Percentiles rank a stretch among this genome's conserved stretches.
Evolutionary conservation across 1,140 invertebrate species (phyloP).

Genomic region (Atta texana): DNA sequence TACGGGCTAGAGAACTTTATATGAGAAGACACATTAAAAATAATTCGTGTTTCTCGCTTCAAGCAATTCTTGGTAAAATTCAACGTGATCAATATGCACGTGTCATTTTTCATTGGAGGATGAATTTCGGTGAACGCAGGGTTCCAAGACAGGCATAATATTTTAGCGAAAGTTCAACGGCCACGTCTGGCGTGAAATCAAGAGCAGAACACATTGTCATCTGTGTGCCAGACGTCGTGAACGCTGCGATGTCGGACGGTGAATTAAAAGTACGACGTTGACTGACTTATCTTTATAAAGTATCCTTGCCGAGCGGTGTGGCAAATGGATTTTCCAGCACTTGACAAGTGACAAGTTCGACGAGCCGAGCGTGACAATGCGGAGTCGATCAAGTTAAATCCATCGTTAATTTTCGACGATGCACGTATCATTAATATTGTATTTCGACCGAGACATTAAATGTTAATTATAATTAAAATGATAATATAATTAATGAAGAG

Average conservation of each 20-base stretch:
- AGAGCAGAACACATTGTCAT: conserved; percentile 48
- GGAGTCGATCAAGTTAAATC: conserved; percentile 23
- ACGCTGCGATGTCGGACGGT: background rate
- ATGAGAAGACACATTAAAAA: background rate
- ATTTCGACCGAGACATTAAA: conserved; percentile 24
- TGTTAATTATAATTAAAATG: background rate
- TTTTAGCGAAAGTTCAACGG: conserved; percentile 51
- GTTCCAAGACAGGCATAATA: conserved; percentile 41
- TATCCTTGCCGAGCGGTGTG: conserved; percentile 6
- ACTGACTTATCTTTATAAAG: conserved; percentile 41
- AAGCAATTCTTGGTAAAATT: background rate
- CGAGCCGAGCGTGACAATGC: background rate
- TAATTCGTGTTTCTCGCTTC: background rate
- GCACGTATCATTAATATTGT: background rate
- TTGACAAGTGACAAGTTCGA: conserved; percentile 47
- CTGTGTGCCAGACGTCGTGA: conserved; percentile 46
- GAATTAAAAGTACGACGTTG: conserved; percentile 46
- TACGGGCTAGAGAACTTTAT: background rate
- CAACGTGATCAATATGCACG: background rate
- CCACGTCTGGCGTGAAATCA: conserved; percentile 48
- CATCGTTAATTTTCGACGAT: conserved; percentile 19
- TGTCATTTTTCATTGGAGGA: background rate
- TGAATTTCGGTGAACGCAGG: conserved; percentile 3
- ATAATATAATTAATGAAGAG: too few species aligned
- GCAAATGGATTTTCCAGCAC: conserved; percentile 45